These are phyloP conservation scores for Mionectes macconnelli DNA, from an alignment of 2,113 vertebrate genomes.

Conservation along the genomic window DNA sequence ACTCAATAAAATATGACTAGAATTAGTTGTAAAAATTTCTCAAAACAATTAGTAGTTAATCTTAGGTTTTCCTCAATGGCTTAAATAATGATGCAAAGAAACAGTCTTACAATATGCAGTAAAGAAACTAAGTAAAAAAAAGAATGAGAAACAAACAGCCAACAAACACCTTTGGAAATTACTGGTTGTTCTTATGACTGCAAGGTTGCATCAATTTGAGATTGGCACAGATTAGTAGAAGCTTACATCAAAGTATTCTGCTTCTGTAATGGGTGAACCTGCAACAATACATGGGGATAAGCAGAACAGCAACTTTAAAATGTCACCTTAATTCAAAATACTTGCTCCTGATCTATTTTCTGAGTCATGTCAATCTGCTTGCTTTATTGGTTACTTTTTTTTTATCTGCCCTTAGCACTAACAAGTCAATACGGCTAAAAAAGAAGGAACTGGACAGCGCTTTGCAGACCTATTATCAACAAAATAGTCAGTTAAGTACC, in stretches of 20 bases:
- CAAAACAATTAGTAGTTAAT: not conserved
- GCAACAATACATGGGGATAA: not conserved
- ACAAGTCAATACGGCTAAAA: not conserved
- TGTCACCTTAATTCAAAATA: not conserved
- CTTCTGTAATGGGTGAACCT: not conserved
- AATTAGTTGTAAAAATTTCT: not conserved
- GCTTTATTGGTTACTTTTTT: not conserved
- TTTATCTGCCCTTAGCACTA: not conserved
- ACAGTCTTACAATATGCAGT: not conserved
- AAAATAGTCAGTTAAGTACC: slow-evolving; percentile 3
- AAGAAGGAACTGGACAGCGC: not conserved
- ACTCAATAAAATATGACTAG: not conserved
- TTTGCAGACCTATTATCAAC: not conserved
- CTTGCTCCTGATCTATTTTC: not conserved
- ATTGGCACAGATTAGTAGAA: not conserved
- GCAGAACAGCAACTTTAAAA: not conserved
- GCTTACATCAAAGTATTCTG: not conserved
- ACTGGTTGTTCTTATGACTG: not conserved
- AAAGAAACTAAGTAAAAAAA: not conserved
- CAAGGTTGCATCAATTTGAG: not conserved
- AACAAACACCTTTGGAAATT: not conserved
- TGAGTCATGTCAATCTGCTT: not conserved
- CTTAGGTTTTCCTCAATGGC: not conserved
- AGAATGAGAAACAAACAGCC: not conserved
- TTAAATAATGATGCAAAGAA: not conserved